These are phyloP conservation scores for Metopolophium dirhodum DNA, from an alignment of 1,140 invertebrate species.

Conservation along the genomic window DNA sequence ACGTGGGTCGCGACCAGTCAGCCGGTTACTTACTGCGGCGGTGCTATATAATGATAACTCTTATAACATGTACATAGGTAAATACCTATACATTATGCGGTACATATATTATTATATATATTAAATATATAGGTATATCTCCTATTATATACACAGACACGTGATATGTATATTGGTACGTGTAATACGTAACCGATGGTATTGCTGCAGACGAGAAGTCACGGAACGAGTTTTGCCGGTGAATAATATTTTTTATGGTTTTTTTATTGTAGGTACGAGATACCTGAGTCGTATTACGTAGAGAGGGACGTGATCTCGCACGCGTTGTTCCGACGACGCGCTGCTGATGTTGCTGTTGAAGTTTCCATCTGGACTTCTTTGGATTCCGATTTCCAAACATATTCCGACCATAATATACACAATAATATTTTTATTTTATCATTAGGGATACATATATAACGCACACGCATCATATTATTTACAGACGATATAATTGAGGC, in stretches of 20 bases:
- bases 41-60: not conserved
- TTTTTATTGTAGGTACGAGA: not conserved
- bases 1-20: not conserved
- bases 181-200: not conserved
- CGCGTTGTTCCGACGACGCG: no score
- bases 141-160: no score
- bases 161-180: no score
- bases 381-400: no score
- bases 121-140: not conserved
- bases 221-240: not conserved
- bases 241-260: not conserved
- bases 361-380: not conserved
- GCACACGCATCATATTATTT: no score
- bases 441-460: no score
- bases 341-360: not conserved
- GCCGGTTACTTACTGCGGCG: not conserved
- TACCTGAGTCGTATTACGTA: not conserved
- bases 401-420: no score
- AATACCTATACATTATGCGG: no score
- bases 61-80: not conserved
- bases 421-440: no score
- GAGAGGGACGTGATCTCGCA: not conserved
- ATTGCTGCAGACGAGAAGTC: not conserved
- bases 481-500: no score
- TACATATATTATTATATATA: no score